Base-by-base conservation (phyloP, 2,113 vertebrate species). In the Heterochromis multidens region DNA sequence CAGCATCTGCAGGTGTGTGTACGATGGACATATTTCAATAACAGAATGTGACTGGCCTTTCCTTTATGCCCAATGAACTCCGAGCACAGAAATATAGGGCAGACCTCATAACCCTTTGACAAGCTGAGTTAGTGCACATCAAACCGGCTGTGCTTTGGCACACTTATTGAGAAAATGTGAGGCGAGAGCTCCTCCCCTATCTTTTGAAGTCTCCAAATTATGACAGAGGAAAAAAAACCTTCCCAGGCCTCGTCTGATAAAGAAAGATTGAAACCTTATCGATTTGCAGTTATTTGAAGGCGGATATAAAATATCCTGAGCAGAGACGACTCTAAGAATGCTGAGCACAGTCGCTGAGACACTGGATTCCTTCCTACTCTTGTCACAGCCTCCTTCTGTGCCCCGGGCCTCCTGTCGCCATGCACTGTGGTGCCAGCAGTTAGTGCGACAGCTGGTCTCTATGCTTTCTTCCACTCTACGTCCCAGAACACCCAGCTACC, bases 371-470 rank as follows among this genome's bases (percentile, higher is more conserved):
- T 87, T 90, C 89, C 81, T 81, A 33, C 81, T 91, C 72, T 89
- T 89, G 89, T 92, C 90, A 88, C 81, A 87, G 83, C 83, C 62
- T 87, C 87, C 80, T 74, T 86, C 87, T 81, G 84, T 25, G 79
- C 87, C 87, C 83, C 10, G 19, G 76, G 90, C 87, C 86, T 84
- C 85, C 37, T 60, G 81, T 91, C 57, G 87, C 86, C 88, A 63
- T 65, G 54, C 88, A 14, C 89, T 62, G 84, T 40, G 87, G 92
- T 91, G 91, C 86, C 86, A 80, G 89, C 82, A 88, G 89, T 90
- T 80, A 89, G 88, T 33, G 82, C 57, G 92, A 94, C 95, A 95
- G 94, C 94, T 95, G 95, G 91, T 94, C 88, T 83, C 87, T 80
- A 77, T 61, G 89, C 86, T 90, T 79, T 72, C 86, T 80, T 92